These are phyloP conservation scores for Drosophila eugracilis DNA, from an alignment of 1,140 invertebrate species.

Conservation along the genomic window DNA sequence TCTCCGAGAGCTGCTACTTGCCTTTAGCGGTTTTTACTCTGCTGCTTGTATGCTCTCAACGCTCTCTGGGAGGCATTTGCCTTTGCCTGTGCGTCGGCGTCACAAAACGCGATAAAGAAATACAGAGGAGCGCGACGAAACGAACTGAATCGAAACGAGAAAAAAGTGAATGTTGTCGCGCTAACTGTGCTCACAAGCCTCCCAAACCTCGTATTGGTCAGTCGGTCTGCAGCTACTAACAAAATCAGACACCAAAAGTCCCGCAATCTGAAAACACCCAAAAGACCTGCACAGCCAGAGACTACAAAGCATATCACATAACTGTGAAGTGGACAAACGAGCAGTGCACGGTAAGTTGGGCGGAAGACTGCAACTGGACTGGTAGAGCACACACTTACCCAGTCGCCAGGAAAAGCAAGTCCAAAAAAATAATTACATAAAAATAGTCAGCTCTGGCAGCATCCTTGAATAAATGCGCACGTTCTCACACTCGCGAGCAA, in stretches of 20 bases:
- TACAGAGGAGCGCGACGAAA: slow-evolving; percentile 68
- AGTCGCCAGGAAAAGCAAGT: not conserved
- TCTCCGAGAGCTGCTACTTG: slow-evolving; percentile 1
- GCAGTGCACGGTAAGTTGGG: slow-evolving; percentile 48
- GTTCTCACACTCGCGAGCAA: not conserved
- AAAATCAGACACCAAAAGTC: slow-evolving; percentile 35
- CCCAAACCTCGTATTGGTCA: slow-evolving; percentile 77
- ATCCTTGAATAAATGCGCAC: slow-evolving; percentile 31
- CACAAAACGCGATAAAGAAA: slow-evolving; percentile 78
- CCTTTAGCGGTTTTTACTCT: not conserved
- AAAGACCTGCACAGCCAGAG: slow-evolving; percentile 18
- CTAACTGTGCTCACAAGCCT: slow-evolving; percentile 76
- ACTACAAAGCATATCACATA: slow-evolving; percentile 16
- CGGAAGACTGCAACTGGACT: not conserved
- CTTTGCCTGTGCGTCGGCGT: slow-evolving; percentile 26
- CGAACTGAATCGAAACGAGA: slow-evolving; percentile 40
- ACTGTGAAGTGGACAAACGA: slow-evolving; percentile 32
- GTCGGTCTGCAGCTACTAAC: slow-evolving; percentile 50
- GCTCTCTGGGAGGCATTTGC: slow-evolving; percentile 23
- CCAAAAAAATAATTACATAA: slow-evolving; percentile 50
- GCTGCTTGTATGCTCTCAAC: slow-evolving; percentile 2
- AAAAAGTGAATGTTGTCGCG: slow-evolving; percentile 83
- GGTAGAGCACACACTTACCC: not conserved
- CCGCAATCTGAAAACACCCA: slow-evolving; percentile 15
- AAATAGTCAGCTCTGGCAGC: not conserved